Base-by-base conservation (phyloP, 1,140 invertebrate species). In the Phocides pigmalion region DNA sequence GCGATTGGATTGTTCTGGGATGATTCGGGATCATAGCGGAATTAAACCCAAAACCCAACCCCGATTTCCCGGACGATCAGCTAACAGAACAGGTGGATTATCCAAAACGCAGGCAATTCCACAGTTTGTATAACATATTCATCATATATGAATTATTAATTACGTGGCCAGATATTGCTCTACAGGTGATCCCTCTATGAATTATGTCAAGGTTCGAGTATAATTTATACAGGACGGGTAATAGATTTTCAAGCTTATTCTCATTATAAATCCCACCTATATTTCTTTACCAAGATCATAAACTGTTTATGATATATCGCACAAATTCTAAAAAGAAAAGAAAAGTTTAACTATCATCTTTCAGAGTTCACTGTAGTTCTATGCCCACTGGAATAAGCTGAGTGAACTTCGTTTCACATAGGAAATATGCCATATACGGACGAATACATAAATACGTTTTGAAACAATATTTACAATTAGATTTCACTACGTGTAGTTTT, bases 1-100 rank as follows among this genome's bases (percentile, higher is more conserved):
- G 12, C 77, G 71, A 81, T 83, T 83, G 74, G 72, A 72, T 81
- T 76, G 69, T 72, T 68, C 68, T 64, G 67, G 64, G 56, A 70
- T 71, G 54, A 44, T 58, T 16, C 11, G 54, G 41, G 54, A 58
- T 32, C 53, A 42, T 58, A 44, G 50, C 39, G 47, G 44, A 63
- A 65, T 72, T 72, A 68, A 68, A 68, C 59, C 15, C 41, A 65
- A 63, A 68, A 47, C 12, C 47, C 15, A 12, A 37, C 14, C 39
- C 12, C 41, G 46, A n/a, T 28, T n/a, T 25, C 17, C 19, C 51
- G 35, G 5, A 53, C 12, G n/a, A 28, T n/a, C 28, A 22, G 39
- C 56, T 32, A 61, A 66, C 66, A 58, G 19, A 63, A 58, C 58
- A 46, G 32, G 14, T 17, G 44, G 68, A 70, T 70, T 70, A 66